These are phyloP conservation scores for Helleia helle DNA, from an alignment of 2,888 invertebrate genomes.

Conservation along the genomic window DNA sequence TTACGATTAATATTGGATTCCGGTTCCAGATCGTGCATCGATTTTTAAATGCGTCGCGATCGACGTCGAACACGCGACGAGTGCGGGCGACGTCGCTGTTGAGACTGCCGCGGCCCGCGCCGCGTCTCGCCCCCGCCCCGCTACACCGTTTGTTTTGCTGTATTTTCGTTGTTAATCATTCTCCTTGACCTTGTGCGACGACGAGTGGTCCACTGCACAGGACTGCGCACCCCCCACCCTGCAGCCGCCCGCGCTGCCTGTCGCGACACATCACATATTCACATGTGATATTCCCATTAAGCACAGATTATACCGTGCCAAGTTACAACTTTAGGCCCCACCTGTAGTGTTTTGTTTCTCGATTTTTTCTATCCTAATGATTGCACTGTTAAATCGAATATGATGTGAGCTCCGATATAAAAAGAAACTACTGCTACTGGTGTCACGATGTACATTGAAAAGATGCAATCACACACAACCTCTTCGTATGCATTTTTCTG, in stretches of 20 bases:
- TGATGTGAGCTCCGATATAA: too few species aligned
- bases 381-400: too few species aligned
- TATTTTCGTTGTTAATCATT: slow-evolving; percentile 75
- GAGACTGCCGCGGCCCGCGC: slow-evolving; percentile 62
- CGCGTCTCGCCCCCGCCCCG: slow-evolving; percentile 57
- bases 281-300: slow-evolving; percentile 49
- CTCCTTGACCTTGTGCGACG: slow-evolving; percentile 75
- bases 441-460: too few species aligned
- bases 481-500: too few species aligned
- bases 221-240: slow-evolving; percentile 65
- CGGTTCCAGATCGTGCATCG: slow-evolving; percentile 68
- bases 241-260: slow-evolving; percentile 50
- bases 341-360: neutral
- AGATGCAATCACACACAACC: too few species aligned
- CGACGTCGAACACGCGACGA: slow-evolving; percentile 57
- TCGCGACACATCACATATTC: slow-evolving; percentile 35
- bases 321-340: neutral
- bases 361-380: neutral
- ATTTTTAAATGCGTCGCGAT: slow-evolving; percentile 63
- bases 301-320: slow-evolving; percentile 16
- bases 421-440: too few species aligned
- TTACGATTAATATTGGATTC: slow-evolving; percentile 48
- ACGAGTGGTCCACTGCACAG: slow-evolving; percentile 73
- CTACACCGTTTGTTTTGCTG: slow-evolving; percentile 62
- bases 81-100: slow-evolving; percentile 61